Evolutionary conservation across 1,140 invertebrate species (phyloP), one percentile per base, ranked within the genome.

Genomic region (Drosophila parabipectinata): DNA sequence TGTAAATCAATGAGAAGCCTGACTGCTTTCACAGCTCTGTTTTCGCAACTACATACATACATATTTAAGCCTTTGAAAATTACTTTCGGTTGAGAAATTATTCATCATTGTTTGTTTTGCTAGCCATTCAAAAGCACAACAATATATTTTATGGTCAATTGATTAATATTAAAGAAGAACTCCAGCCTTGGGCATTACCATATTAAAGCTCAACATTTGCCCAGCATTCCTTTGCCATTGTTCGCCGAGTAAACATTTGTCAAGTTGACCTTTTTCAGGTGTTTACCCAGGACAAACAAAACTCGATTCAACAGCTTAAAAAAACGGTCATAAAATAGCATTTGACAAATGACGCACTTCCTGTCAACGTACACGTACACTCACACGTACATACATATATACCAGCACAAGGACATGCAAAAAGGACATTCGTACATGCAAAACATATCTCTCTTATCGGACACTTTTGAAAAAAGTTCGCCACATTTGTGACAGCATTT

Each of bases 261-360:
- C 28, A 32, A 69, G 51, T 71, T 71, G 67, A 41, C 64, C 64
- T 56, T 73, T 73, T 63, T 52, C 69, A 73, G 57, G 58, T 73
- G 50, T 62, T 63, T 73, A 62, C 58, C 14, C 58, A 37, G 58
- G 15, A 14, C 71, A 73, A 63, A 73, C 57, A 73, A 63, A 72
- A 50, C 44, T 50, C 50, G n/a, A 68, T 28, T 75, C 39, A 63
- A 37, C 26, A 12, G 60, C 26, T 48, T 32, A 67, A 41, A 72
- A 61, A 83, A 66, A 56, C 14, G 59, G 56, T 45, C 68, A 66
- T 80, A 81, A 77, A 81, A 63, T 63, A 47, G 51, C 68, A 56
- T 79, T 79, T 84, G 79, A 83, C 76, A 83, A 84, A 83, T 83
- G 80, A 64, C 72, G 47, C 45, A 59, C 54, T 83, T 83, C 76